These are phyloP conservation scores for Sceloporus undulatus DNA, from an alignment of 2,113 vertebrate genomes.

Conservation along the genomic window DNA sequence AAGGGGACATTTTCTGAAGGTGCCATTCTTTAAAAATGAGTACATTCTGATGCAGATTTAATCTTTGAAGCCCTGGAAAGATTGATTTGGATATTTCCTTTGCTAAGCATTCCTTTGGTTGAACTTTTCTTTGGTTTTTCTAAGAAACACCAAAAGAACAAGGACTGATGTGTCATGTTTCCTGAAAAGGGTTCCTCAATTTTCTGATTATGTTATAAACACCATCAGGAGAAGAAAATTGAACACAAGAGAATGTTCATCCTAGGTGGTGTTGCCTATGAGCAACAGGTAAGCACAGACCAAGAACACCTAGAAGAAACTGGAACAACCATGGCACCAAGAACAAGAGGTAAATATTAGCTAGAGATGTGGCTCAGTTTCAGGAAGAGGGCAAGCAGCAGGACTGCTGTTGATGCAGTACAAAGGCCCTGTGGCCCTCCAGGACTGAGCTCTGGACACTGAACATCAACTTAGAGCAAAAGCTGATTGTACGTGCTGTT, in stretches of 20 bases:
- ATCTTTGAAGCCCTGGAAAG: neutral
- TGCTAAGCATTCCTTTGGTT: no score
- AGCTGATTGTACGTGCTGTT: no score
- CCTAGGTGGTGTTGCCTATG: neutral
- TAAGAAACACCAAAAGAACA: neutral
- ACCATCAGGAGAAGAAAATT: neutral
- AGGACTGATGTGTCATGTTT: neutral
- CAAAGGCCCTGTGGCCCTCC: no score
- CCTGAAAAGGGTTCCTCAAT: constrained; percentile 16
- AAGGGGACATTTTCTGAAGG: neutral
- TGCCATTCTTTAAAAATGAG: neutral
- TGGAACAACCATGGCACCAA: neutral
- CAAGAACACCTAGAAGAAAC: neutral
- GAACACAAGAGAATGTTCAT: neutral
- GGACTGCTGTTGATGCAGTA: no score
- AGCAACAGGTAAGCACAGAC: neutral
- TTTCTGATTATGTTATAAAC: neutral
- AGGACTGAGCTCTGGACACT: no score
- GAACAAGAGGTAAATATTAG: neutral
- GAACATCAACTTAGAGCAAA: no score
- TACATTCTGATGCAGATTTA: neutral
- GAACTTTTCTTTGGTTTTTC: neutral
- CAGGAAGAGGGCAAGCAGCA: no score
- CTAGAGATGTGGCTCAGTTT: neutral
- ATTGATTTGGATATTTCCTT: neutral